Evolutionary conservation across 2,113 vertebrate species (phyloP).

Genomic region (Scartelaos histophorus): DNA sequence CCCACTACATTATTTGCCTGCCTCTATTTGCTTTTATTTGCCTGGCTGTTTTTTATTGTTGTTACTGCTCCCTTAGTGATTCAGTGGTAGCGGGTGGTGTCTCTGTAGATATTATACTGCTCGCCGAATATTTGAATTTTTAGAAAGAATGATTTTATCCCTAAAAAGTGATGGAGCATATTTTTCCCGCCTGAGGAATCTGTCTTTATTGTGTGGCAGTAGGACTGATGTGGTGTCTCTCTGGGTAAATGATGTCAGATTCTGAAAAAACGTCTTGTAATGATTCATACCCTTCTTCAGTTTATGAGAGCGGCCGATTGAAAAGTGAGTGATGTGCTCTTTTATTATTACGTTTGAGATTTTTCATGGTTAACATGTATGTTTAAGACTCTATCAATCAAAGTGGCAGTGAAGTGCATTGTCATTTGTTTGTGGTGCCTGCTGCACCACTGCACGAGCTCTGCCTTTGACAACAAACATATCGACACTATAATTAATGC

Average conservation of each 20-base stretch:
- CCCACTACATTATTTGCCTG: neutral
- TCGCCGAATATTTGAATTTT: neutral
- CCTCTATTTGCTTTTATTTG: neutral
- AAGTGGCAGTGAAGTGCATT: constrained; percentile 57
- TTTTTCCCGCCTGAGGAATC: constrained; percentile 3
- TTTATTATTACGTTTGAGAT: constrained; percentile 71
- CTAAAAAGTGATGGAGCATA: constrained; percentile 10
- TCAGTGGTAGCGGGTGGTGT: neutral
- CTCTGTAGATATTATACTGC: neutral
- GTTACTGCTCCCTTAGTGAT: neutral
- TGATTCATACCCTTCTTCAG: constrained; percentile 57
- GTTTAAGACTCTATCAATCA: constrained; percentile 73
- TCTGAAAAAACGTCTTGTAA: constrained; percentile 51
- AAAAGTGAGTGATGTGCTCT: constrained; percentile 68
- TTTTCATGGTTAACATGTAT: constrained; percentile 61
- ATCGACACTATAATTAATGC: constrained; percentile 58
- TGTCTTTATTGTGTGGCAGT: constrained; percentile 13
- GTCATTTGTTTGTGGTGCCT: constrained; percentile 51
- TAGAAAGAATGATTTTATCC: neutral
- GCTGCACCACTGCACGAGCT: constrained; percentile 46
- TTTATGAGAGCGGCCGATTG: constrained; percentile 62
- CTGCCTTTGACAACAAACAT: constrained; percentile 43
- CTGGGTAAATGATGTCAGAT: constrained; percentile 50
- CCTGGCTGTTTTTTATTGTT: neutral
- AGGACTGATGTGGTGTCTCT: constrained; percentile 25